phyloP scores from a whole-genome alignment of 2,113 vertebrate species.

The Meleagris gallopavo region DNA sequence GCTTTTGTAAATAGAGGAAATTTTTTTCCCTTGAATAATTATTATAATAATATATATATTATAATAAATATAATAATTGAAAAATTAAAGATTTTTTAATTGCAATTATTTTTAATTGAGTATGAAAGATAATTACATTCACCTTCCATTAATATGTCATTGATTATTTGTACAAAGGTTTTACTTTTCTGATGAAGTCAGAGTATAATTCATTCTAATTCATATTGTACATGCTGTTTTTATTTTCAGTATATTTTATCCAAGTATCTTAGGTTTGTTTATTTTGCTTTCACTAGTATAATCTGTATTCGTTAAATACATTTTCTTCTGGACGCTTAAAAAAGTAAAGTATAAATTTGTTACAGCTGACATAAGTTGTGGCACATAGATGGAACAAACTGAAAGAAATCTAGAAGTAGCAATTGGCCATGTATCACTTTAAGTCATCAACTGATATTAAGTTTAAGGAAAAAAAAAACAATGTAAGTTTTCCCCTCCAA shows the following conservation, averaged over 20 bases:
- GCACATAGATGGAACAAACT: not conserved
- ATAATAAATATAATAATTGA: too few species aligned
- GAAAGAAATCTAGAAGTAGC: not conserved
- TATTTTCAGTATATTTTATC: not conserved
- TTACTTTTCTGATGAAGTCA: not conserved
- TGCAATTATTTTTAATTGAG: not conserved
- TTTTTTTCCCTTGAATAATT: not conserved
- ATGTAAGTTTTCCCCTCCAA: not conserved
- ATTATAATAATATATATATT: too few species aligned
- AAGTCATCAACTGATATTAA: not conserved
- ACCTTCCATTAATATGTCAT: not conserved
- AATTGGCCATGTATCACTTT: not conserved
- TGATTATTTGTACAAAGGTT: fast-evolving
- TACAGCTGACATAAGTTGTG: not conserved
- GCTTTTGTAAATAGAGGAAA: not conserved
- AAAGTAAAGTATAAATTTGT: not conserved
- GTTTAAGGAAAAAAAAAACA: not conserved
- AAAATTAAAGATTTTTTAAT: not conserved
- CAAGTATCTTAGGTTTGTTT: not conserved
- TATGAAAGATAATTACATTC: not conserved
- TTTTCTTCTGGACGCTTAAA: not conserved
- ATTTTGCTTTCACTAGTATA: not conserved
- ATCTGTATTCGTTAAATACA: not conserved
- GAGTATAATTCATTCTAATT: not conserved
- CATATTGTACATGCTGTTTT: not conserved